A percentile compares a stretch with the other conserved stretches of the same genome.
Evolutionary conservation across 2,113 vertebrate species (phyloP).

Genomic region (Spea multiplicata): DNA sequence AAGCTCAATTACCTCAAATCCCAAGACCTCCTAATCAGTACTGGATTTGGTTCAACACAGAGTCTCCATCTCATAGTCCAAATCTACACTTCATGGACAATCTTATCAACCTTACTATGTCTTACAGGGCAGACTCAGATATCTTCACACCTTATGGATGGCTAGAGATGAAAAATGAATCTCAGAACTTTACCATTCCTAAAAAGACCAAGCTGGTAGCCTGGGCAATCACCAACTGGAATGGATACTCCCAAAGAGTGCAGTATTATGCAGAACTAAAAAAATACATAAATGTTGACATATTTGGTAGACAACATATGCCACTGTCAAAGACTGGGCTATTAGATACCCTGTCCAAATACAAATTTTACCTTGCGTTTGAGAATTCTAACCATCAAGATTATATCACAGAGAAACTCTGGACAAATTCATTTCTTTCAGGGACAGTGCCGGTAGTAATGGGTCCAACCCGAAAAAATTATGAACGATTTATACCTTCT

Average conservation of each 20-base stretch:
- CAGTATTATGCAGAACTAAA: slow-evolving; percentile 58
- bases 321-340: slow-evolving; percentile 11
- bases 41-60: slow-evolving; percentile 62
- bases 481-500: slow-evolving; percentile 60
- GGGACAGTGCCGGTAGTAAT: slow-evolving; percentile 63
- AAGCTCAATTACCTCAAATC: neutral
- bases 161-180: slow-evolving; percentile 26
- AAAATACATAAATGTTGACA: slow-evolving; percentile 53
- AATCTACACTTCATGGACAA: slow-evolving; percentile 46
- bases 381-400: slow-evolving; percentile 71
- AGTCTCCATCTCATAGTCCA: slow-evolving; percentile 32
- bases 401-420: slow-evolving; percentile 77
- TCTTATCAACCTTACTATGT: slow-evolving; percentile 60
- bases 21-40: slow-evolving; percentile 34
- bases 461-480: slow-evolving; percentile 65
- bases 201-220: slow-evolving; percentile 61
- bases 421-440: slow-evolving; percentile 64
- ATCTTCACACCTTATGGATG: slow-evolving; percentile 56
- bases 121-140: slow-evolving; percentile 54
- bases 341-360: slow-evolving; percentile 50
- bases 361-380: slow-evolving; percentile 74
- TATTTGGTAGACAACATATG: slow-evolving; percentile 55
- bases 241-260: slow-evolving; percentile 37
- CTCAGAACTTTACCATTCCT: neutral
- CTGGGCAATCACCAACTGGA: slow-evolving; percentile 73